Conservation (phyloP, 2,888 invertebrate genomes). For the Yponomeuta evonymella region DNA sequence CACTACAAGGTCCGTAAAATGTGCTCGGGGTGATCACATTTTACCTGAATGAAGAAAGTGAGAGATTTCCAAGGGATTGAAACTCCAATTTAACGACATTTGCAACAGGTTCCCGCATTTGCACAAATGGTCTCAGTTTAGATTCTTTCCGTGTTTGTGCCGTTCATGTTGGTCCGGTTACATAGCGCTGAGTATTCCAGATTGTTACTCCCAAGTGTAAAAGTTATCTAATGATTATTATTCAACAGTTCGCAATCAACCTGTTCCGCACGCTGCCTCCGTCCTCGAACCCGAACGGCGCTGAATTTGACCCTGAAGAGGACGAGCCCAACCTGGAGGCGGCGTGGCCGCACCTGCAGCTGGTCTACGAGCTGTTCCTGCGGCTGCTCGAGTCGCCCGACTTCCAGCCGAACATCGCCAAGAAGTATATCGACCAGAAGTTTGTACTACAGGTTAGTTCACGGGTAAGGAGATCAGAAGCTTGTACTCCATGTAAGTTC, state of each 20-base stretch:
- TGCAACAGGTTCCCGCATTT: too few species aligned
- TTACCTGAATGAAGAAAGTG: too few species aligned
- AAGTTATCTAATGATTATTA: background rate
- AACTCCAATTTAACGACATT: too few species aligned
- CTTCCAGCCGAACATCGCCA: slow-evolving; percentile 93
- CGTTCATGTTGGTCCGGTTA: too few species aligned
- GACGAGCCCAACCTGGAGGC: slow-evolving; percentile 97
- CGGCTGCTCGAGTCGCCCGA: slow-evolving; percentile 93
- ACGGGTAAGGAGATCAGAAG: slow-evolving; percentile 96
- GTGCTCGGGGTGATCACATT: too few species aligned
- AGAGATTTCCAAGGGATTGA: too few species aligned
- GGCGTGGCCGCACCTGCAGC: slow-evolving; percentile 94
- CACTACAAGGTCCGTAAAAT: too few species aligned
- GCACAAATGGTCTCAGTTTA: too few species aligned
- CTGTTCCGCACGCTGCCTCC: slow-evolving; percentile 93
- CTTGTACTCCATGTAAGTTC: slow-evolving; percentile 92
- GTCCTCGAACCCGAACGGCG: slow-evolving; percentile 88
- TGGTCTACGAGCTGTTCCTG: slow-evolving; percentile 84
- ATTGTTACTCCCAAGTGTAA: too few species aligned
- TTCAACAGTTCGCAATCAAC: slow-evolving; percentile 85
- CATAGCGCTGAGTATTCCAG: too few species aligned
- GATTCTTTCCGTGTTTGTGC: too few species aligned
- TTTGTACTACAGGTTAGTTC: slow-evolving; percentile 91
- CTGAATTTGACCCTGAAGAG: slow-evolving; percentile 95
- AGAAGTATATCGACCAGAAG: slow-evolving; percentile 95